Evolutionary conservation across 2,113 vertebrate genomes (phyloP).

Genomic region (Naja naja): DNA sequence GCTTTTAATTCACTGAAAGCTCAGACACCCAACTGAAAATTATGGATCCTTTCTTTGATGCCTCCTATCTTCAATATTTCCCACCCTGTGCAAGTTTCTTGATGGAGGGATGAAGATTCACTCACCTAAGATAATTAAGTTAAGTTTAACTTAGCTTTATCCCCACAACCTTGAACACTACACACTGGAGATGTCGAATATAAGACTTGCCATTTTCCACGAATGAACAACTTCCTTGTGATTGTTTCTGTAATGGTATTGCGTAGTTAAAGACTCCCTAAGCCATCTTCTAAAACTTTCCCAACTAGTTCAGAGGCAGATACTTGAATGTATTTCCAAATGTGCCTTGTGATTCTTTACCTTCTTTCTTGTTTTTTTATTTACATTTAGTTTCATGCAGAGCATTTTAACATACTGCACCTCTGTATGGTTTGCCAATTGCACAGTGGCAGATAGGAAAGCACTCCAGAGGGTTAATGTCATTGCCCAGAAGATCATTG

Average conservation of each 20-base stretch:
- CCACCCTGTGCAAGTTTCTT: neutral
- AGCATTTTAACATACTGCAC: too few relatives aligned
- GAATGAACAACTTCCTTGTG: neutral
- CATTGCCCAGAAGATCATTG: too few relatives aligned
- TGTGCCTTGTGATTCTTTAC: neutral
- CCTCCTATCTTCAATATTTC: neutral
- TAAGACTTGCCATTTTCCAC: too few relatives aligned
- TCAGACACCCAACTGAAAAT: neutral
- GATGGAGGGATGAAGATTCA: neutral
- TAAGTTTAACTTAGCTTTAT: neutral
- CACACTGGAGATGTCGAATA: neutral
- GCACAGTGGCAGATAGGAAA: too few relatives aligned
- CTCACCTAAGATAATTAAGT: neutral
- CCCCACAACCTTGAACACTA: neutral
- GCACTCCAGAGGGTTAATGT: too few relatives aligned
- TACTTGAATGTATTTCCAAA: neutral
- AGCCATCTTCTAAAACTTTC: neutral
- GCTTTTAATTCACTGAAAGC: neutral
- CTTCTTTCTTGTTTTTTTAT: neutral
- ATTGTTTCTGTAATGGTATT: neutral
- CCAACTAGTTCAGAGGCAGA: neutral
- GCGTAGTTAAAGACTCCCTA: neutral
- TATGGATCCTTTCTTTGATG: neutral
- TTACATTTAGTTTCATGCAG: too few relatives aligned
- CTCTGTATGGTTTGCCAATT: too few relatives aligned